Evolutionary conservation across 2,888 invertebrate species (phyloP).

Genomic region (Amphipyra tragopoginis): DNA sequence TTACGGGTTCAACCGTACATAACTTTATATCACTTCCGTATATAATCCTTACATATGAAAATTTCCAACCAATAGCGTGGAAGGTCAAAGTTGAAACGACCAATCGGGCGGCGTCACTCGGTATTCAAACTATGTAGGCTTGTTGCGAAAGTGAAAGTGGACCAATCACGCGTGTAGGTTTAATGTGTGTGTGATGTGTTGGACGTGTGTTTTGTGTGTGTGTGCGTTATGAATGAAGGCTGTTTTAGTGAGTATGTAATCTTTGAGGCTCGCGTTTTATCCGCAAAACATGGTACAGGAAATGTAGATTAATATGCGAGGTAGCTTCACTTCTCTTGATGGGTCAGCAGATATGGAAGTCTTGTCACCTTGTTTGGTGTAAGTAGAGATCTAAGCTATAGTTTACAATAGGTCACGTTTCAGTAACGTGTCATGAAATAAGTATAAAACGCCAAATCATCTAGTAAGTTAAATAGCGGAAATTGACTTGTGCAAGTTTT

Average conservation of each 20-base stretch:
- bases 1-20: slow-evolving; percentile 56
- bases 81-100: slow-evolving; percentile 70
- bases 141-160: slow-evolving; percentile 84
- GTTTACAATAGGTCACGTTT: no score
- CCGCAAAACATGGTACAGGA: slow-evolving; percentile 41
- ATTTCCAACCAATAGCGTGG: slow-evolving; percentile 77
- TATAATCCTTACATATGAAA: slow-evolving; percentile 70
- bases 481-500: no score
- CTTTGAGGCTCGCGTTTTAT: slow-evolving; percentile 49
- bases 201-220: slow-evolving; percentile 65
- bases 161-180: slow-evolving; percentile 76
- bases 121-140: slow-evolving; percentile 87
- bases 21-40: slow-evolving; percentile 58
- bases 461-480: no score
- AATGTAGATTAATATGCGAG: slow-evolving; percentile 47
- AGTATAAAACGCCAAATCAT: no score
- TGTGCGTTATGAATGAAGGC: slow-evolving; percentile 74
- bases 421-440: no score
- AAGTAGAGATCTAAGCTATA: no score
- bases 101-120: slow-evolving; percentile 75
- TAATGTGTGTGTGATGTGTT: slow-evolving; percentile 73
- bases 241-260: slow-evolving; percentile 60
- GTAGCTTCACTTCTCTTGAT: background rate
- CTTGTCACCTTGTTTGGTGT: no score
- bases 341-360: background rate